Evolutionary conservation across 2,888 invertebrate genomes (phyloP).

Genomic region (Tenthredo distinguenda): DNA sequence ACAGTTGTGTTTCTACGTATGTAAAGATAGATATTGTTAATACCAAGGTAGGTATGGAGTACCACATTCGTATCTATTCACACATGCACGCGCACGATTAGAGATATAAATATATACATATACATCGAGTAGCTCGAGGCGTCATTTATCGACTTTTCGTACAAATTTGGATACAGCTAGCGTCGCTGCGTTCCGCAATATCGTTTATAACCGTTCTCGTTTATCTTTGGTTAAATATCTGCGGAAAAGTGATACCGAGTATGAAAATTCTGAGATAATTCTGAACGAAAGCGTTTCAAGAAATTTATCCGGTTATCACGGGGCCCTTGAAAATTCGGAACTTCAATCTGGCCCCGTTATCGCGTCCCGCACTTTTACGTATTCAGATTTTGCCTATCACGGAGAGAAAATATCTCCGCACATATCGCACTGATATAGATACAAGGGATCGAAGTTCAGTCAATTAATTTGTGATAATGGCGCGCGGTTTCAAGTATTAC

Average conservation of each 20-base stretch:
- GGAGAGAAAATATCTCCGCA: too few species aligned
- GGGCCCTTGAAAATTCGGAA: too few species aligned
- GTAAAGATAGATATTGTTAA: slow-evolving; percentile 9
- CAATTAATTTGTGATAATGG: too few species aligned
- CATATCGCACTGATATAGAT: too few species aligned
- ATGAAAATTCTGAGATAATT: neutral
- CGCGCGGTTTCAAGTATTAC: too few species aligned
- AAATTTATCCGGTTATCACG: neutral
- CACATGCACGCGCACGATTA: slow-evolving; percentile 62
- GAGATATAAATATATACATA: slow-evolving; percentile 55
- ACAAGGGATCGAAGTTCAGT: too few species aligned
- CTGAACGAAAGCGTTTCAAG: neutral
- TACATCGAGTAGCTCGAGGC: neutral
- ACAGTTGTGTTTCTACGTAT: neutral
- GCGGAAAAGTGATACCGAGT: neutral
- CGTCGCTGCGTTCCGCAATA: neutral
- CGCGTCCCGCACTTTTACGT: too few species aligned
- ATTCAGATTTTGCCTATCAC: too few species aligned
- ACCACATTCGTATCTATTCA: neutral
- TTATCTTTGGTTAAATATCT: neutral
- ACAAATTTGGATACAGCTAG: neutral
- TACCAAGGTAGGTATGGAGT: neutral
- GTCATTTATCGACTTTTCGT: slow-evolving; percentile 7
- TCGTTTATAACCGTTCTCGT: neutral
- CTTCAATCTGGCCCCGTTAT: too few species aligned